Conservation (phyloP, 2,888 invertebrate species). For the Mechanitis messenoides region DNA sequence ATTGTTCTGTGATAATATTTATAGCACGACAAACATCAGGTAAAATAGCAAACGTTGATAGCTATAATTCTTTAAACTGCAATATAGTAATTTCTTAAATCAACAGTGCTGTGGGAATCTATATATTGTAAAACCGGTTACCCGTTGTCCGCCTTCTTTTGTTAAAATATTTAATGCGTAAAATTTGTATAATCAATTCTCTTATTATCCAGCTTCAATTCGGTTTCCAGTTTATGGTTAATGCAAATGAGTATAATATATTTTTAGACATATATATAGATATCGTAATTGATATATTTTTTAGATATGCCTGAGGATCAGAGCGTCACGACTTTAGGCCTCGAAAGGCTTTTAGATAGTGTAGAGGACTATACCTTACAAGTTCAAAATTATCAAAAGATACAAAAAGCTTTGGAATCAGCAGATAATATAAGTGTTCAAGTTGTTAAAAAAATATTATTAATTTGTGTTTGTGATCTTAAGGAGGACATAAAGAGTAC, state of each 20-base stretch:
- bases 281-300: constrained; percentile 20
- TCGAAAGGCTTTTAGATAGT: constrained; percentile 38
- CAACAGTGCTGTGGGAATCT: background rate
- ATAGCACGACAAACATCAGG: background rate
- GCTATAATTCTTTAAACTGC: background rate
- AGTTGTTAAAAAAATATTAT: constrained; percentile 41
- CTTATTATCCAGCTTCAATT: background rate
- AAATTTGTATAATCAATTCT: background rate
- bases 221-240: background rate
- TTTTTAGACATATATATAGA: too few species aligned
- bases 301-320: constrained; percentile 48
- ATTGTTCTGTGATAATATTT: background rate
- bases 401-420: constrained; percentile 40
- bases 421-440: constrained; percentile 30
- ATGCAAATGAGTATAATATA: background rate
- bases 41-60: background rate
- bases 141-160: background rate
- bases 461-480: constrained; percentile 45
- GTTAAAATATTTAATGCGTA: background rate
- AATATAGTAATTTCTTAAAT: background rate
- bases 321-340: constrained; percentile 9
- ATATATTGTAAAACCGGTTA: constrained; percentile 2
- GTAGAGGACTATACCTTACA: constrained; percentile 41
- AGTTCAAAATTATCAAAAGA: constrained; percentile 37
- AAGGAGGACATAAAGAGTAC: constrained; percentile 44